Base-by-base conservation (phyloP, 2,797 vertebrate species). In the Podarcis lilfordi region DNA sequence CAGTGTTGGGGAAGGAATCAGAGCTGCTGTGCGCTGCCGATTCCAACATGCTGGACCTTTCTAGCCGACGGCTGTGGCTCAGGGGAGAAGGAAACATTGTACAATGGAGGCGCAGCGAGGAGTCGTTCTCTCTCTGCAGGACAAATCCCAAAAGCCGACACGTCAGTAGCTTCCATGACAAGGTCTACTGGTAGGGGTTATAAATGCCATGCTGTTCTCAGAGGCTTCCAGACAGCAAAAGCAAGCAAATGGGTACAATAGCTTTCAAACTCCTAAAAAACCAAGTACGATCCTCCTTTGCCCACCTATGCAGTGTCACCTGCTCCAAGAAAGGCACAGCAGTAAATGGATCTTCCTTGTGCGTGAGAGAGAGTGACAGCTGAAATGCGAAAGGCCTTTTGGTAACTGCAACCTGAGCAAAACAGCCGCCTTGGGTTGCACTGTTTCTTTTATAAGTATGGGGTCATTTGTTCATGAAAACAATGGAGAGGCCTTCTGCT, bases 381-480 rank as follows among this genome's bases (percentile, higher is more conserved):
- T 3, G 55, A 80, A 76, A 15, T 61, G 29, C 37, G 1, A 5
- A n/a, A 61, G 35, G 55, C 55, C 66, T 64, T 45, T 86, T 50
- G 6, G 45, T 79, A 69, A 37, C 64, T 50, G 80, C 66, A 74
- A 86, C 66, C 55, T 77, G 68, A 90, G 71, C 50, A 45, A 81
- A 35, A 68, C 50, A 40, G 37, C 10, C 10, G 25, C 61, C 71
- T 90, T 37, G 1, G n/a, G 27, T 50, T 82, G 61, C 83, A 45
- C n/a, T 6, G 25, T 50, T 64, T 85, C 27, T 78, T 77, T n/a
- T 77, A 66, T 59, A 83, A 50, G 50, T 59, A 35, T 40, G 8
- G 37, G 23, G n/a, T 74, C 64, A 11, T 75, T 74, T 43, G 4
- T 82, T 82, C 68, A 55, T 27, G 29, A 71, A 72, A 37, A 76